Evolutionary conservation across 2,113 vertebrate species (phyloP), one percentile per base, ranked within the genome.

Genomic region (Carlito syrichta): DNA sequence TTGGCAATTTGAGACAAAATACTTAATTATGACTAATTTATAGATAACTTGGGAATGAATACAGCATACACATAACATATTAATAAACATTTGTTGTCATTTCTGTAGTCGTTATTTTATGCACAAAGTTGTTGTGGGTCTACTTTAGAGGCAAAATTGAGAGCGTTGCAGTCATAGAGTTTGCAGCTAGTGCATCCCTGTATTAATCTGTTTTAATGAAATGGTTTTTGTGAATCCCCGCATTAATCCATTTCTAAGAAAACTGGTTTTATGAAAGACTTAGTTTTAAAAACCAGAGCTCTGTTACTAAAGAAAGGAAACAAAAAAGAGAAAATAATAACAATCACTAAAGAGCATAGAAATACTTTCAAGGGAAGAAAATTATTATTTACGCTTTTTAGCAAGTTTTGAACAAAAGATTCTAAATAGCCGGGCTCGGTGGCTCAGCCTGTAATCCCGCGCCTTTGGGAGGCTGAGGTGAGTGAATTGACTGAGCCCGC

Each of bases 111-210:
- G 17, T 69, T 16, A 30, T 71, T 78, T 87, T 81, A 45, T 56
- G 5, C 12, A 8, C 3, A 23, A 38, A 79, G 7, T 40, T 81
- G 20, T 40, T 30, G 27, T 66, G 48, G 20, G 3, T 27, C 32
- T 68, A 2, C 71, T 1, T 54, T 66, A 66, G 35, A 43, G 45
- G 2, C 8, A 63, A 32, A 43, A 54, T 12, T 69, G 40, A 58
- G 3, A 4, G 1, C 40, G 0, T 45, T 62, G 1, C 5, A 13
- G 13, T 32, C 35, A 23, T 43, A 5, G 32, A 60, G 8, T 48
- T 38, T 48, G 2, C 32, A 66, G 35, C 17, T 66, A 66, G 62
- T 38, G 9, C 5, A 77, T 78, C n/a, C 16, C 3, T 7, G 12
- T 12, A 79, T 32, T 35, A 3, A 69, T 16, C n/a, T 32, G 11